Evolutionary conservation across 2,113 vertebrate species (phyloP).

Genomic region (Prinia subflava): DNA sequence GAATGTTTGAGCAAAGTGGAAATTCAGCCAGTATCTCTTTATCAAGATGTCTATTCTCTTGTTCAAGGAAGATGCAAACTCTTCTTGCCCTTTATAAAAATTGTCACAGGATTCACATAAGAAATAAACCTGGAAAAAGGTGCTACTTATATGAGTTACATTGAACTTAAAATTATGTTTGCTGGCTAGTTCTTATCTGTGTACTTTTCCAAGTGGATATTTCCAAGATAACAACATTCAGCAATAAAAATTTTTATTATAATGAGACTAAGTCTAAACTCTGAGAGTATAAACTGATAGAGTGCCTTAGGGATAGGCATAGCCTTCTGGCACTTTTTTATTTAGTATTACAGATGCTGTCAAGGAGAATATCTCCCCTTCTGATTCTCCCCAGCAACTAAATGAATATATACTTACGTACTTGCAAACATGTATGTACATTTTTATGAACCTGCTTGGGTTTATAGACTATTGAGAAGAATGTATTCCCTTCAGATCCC

Average conservation of each 20-base stretch:
- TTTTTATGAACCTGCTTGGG: background rate
- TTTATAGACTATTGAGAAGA: background rate
- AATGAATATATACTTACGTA: background rate
- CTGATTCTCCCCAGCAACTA: background rate
- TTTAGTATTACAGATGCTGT: background rate
- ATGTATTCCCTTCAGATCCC: background rate
- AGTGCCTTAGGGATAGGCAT: background rate
- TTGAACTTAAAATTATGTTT: background rate
- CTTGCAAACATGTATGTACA: too few relatives aligned
- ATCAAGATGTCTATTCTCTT: background rate
- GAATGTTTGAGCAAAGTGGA: background rate
- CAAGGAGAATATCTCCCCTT: background rate
- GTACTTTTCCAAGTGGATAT: background rate
- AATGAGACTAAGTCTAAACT: background rate
- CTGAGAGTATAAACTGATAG: background rate
- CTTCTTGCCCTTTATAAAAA: background rate
- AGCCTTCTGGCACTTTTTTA: background rate
- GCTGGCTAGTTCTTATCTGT: background rate
- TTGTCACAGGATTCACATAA: background rate
- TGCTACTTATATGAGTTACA: background rate
- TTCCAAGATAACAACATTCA: background rate
- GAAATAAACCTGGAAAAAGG: background rate
- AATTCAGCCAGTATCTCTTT: background rate
- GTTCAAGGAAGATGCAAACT: background rate
- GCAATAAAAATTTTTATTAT: background rate